Base-by-base conservation (phyloP, 2,113 vertebrate species). In the Ptychochromis oligacanthus region DNA sequence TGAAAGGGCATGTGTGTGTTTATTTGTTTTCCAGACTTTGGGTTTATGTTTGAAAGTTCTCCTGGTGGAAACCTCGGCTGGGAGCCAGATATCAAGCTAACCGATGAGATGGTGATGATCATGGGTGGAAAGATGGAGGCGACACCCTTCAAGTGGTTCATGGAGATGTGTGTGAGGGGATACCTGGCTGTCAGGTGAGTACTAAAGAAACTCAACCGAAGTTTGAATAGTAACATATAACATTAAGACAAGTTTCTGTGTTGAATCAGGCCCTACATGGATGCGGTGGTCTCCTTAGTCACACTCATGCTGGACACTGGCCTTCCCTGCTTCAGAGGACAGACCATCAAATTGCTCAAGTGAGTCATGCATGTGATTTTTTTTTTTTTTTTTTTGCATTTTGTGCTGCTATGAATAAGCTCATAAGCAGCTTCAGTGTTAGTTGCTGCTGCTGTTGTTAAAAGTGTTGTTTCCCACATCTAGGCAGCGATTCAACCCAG, bases 91-190 rank as follows among this genome's bases (percentile, higher is more conserved):
- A 99, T 99, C 92, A 99, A 99, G 82, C 95, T 99, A 75, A 99
- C 98, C 0, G 98, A 99, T 22, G 98, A 99, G 93, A 99, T 99
- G 98, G 98, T 99, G 93, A 99, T 99, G 98, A 99, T 99, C 91
- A 99, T 99, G 98, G 98, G 98, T 2, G 98, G 98, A 22, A 99
- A 99, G 90, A 99, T 99, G 98, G 98, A 99, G 92, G 98, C 98
- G n/a, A 99, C 98, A 0, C 98, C 98, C 1, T 99, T 99, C 94
- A 98, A 98, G 72, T 99, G 98, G 98, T 99, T 99, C 93, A 99
- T 99, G 98, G 98, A 99, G 95, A 99, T 99, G 98, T 99, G 98
- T 65, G 98, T 99, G 88, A 96, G 97, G 17, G 98, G 98, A 54
- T 99, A 99, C 90, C 94, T 99, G 93, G 98, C 98, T 1, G 98